Base-by-base conservation (phyloP, 2,113 vertebrate species). In the Lamprologus sp. region DNA sequence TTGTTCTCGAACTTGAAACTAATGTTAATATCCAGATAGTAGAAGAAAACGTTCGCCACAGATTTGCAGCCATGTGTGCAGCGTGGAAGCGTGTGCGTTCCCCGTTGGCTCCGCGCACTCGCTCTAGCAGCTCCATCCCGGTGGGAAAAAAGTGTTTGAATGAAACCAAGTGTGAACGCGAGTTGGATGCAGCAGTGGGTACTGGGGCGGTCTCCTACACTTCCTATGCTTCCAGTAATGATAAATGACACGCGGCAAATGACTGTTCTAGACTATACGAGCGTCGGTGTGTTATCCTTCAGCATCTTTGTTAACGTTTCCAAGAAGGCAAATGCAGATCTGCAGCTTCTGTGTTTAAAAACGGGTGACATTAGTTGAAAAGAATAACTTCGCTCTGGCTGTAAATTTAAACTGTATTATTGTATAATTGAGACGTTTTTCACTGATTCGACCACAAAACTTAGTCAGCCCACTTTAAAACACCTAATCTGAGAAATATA, bases 141-240 rank as follows among this genome's bases (percentile, higher is more conserved):
- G 96, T 96, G 97, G 98, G 98, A 97, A 97, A 97, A 97, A 92
- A 92, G 93, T 91, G 95, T 85, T 93, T 90, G 91, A 95, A 91
- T 95, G 92, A 94, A 91, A 49, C 73, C 89, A 79, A 92, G 89
- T 92, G 92, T 86, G 89, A 81, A 90, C 45, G 92, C 90, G 87
- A 91, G 92, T 92, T 90, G 94, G 93, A 95, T 91, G 90, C 92
- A 89, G 93, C 90, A 54, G 90, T 51, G 82, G 91, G 90, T 49
- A 49, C 79, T 60, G 93, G 94, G 95, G 95, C 94, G 94, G 94
- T 93, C 94, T 95, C 92, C 90, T 42, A 23, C 88, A 87, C 88
- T 92, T 68, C 90, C 65, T 84, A 92, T 81, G 88, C 91, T 85
- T 93, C 90, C 83, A 82, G 54, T 83, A 90, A 85, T 90, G 90